phyloP scores from a whole-genome alignment of 2,113 vertebrate genomes.

The Nematolebias whitei region DNA sequence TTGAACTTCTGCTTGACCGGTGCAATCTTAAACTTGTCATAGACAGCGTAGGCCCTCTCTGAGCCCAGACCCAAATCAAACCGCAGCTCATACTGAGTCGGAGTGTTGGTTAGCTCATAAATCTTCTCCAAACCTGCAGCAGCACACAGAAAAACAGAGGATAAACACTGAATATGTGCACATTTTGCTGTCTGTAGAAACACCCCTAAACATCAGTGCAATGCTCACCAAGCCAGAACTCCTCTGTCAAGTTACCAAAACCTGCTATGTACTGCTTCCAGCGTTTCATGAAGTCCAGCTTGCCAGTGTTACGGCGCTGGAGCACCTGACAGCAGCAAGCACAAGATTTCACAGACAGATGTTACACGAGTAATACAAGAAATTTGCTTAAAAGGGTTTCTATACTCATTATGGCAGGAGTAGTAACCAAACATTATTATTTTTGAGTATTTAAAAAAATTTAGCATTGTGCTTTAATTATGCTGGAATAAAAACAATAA shows the following conservation, averaged over 20 bases:
- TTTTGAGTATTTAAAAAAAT: too few species aligned
- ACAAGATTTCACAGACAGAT: constrained; percentile 7
- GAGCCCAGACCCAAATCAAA: constrained; percentile 82
- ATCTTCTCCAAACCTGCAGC: constrained; percentile 86
- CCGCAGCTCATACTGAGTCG: constrained; percentile 78
- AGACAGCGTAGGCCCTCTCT: constrained; percentile 82
- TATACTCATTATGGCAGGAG: too few species aligned
- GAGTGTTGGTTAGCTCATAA: constrained; percentile 84
- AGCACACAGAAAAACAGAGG: constrained; percentile 10
- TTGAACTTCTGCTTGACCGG: constrained; percentile 83
- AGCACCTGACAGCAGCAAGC: constrained; percentile 79
- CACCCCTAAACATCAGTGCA: background rate
- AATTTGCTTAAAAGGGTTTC: background rate
- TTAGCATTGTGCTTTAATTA: too few species aligned
- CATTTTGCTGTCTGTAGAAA: constrained; percentile 19
- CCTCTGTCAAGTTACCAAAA: constrained; percentile 87
- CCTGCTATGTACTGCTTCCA: constrained; percentile 89
- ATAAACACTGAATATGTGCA: constrained; percentile 1
- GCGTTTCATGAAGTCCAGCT: constrained; percentile 89
- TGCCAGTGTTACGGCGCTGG: constrained; percentile 85
- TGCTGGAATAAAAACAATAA: too few species aligned
- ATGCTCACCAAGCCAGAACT: constrained; percentile 90
- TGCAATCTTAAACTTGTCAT: constrained; percentile 84
- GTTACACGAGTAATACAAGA: constrained; percentile 12
- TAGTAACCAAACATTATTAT: too few species aligned